A percentile compares a stretch with the other conserved stretches of the same genome.
phyloP scores from a whole-genome alignment of 2,113 vertebrate genomes.

The Cynoglossus semilaevis region DNA sequence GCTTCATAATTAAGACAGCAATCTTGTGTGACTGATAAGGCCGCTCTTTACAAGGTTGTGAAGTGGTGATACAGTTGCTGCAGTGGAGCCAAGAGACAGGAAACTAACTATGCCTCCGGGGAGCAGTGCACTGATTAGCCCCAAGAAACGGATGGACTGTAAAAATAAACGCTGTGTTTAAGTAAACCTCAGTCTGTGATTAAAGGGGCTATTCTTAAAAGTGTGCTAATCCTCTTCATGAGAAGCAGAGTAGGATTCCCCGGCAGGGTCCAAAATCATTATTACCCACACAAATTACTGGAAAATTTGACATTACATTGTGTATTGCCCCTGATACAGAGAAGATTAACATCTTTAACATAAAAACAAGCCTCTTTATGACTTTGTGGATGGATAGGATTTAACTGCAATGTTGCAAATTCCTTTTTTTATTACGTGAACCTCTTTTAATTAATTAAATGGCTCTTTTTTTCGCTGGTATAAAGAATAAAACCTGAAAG shows the following conservation, averaged over 20 bases:
- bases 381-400: slow-evolving; percentile 5
- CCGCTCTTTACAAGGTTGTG: slow-evolving; percentile 49
- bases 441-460: slow-evolving; percentile 3
- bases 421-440: not conserved
- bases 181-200: slow-evolving; percentile 71
- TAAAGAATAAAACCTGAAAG: slow-evolving; percentile 9
- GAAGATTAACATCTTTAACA: slow-evolving; percentile 10
- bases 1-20: slow-evolving; percentile 51
- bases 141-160: slow-evolving; percentile 66
- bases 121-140: slow-evolving; percentile 62
- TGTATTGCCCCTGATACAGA: slow-evolving; percentile 18
- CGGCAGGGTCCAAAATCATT: slow-evolving; percentile 50
- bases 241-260: slow-evolving; percentile 50
- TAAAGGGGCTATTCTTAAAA: slow-evolving; percentile 71
- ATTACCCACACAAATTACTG: no score
- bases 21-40: slow-evolving; percentile 57
- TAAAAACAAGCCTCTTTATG: not conserved
- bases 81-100: slow-evolving; percentile 42
- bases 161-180: slow-evolving; percentile 74
- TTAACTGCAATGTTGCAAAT: slow-evolving; percentile 12
- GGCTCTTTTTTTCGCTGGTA: slow-evolving; percentile 13
- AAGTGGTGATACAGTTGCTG: slow-evolving; percentile 43
- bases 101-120: slow-evolving; percentile 59
- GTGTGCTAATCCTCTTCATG: slow-evolving; percentile 59
- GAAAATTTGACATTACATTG: slow-evolving; percentile 18